These are phyloP conservation scores for Gnatocerus cornutus DNA, from an alignment of 2,888 invertebrate species.

Conservation along the genomic window DNA sequence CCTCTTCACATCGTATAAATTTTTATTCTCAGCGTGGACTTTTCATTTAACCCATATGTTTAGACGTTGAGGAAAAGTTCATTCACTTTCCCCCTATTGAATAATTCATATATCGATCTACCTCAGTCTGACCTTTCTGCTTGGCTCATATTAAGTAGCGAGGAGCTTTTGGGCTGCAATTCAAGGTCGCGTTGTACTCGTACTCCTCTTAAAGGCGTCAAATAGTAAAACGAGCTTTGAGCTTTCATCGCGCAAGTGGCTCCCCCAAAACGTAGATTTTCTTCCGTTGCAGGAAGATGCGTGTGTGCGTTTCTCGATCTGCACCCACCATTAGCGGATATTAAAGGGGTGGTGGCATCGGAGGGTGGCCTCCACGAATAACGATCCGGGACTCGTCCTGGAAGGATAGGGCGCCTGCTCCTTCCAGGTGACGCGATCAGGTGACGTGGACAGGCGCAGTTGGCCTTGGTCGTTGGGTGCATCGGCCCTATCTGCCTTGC, in stretches of 20 bases:
- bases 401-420: constrained; percentile 61
- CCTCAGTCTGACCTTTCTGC: constrained; percentile 71
- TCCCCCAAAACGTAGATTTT: neutral
- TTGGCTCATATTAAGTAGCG: constrained; percentile 71
- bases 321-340: constrained; percentile 68
- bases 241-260: constrained; percentile 1
- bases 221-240: neutral
- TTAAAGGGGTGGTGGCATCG: constrained; percentile 68
- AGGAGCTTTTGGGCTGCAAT: constrained; percentile 60
- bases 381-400: constrained; percentile 69
- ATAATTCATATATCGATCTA: constrained; percentile 72
- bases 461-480: constrained; percentile 67
- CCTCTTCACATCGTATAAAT: no score
- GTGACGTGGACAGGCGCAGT: constrained; percentile 62
- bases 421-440: constrained; percentile 56
- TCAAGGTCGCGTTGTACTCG: constrained; percentile 61
- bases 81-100: constrained; percentile 72
- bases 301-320: constrained; percentile 50
- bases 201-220: constrained; percentile 17
- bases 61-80: constrained; percentile 69
- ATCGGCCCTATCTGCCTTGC: constrained; percentile 71
- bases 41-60: constrained; percentile 70
- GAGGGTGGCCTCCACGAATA: constrained; percentile 69
- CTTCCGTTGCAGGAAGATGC: constrained; percentile 2
- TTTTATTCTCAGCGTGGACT: constrained; percentile 47